These are phyloP conservation scores for Heterodera carotae DNA, from an alignment of 1,140 invertebrate species.

Conservation along the genomic window DNA sequence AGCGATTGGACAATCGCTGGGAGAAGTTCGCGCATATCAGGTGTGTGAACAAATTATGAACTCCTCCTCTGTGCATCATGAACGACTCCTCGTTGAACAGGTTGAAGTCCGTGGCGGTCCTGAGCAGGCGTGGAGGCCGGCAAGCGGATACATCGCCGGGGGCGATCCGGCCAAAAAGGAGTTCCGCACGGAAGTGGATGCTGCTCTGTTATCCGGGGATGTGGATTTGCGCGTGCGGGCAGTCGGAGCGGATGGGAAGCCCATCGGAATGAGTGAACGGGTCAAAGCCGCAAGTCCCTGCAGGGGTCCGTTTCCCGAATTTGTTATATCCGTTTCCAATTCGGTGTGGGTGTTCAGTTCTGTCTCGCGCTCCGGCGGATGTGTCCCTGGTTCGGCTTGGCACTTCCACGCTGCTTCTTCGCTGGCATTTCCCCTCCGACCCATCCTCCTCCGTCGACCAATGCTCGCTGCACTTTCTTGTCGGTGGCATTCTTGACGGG, in stretches of 20 bases:
- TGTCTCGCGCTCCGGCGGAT: constrained; percentile 37
- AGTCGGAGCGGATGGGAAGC: constrained; percentile 46
- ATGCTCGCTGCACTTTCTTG: constrained; percentile 50
- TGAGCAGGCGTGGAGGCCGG: constrained; percentile 41
- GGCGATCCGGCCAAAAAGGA: constrained; percentile 25
- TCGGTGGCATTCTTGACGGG: constrained; percentile 49
- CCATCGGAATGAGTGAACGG: constrained; percentile 33
- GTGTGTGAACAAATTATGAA: too few relatives aligned
- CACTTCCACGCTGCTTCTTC: constrained; percentile 32
- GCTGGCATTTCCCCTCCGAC: constrained; percentile 46
- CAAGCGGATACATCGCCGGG: constrained; percentile 38
- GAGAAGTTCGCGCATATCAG: constrained; percentile 54
- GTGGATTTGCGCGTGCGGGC: constrained; percentile 45
- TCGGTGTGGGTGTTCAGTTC: constrained; percentile 28
- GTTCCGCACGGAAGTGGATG: constrained; percentile 22
- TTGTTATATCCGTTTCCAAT: constrained; percentile 1
- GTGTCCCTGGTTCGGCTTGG: constrained; percentile 27
- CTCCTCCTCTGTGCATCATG: too few relatives aligned
- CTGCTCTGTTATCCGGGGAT: constrained; percentile 19
- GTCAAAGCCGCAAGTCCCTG: constrained; percentile 19
- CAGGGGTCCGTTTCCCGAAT: background rate
- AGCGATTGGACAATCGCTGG: constrained; percentile 47
- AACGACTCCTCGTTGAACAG: too few relatives aligned
- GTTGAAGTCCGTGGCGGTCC: constrained; percentile 17
- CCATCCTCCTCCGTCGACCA: background rate